Base-by-base conservation (phyloP, 2,888 invertebrate species). In the Litoditis marina region DNA sequence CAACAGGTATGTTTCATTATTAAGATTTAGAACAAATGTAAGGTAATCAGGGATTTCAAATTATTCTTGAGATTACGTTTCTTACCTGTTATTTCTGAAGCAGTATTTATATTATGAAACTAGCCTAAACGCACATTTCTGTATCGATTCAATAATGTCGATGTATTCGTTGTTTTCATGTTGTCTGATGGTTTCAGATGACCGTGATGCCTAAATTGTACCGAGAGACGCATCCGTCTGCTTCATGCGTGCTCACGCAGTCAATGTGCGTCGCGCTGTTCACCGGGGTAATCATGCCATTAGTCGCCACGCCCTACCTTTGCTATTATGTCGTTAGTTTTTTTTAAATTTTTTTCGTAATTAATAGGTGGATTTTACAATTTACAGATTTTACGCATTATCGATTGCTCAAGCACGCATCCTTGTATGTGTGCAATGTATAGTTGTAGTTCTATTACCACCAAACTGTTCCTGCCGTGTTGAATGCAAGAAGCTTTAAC, bases 261-360 rank as follows among this genome's bases (percentile, higher is more conserved):
- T 56, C 51, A 30, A 55, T 71, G 8, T 71, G 71, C 7, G 69
- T 77, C 51, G 67, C 72, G 28, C 27, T 77, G 0, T 39, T 63
- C 5, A 65, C 75, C 2, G 80, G 80, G 11, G 52, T 78, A 13
- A 59, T 66, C 6, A 55, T 80, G 11, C 80, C 80, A 19, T 63
- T 77, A 60, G 42, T 78, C 11, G 59, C 78, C n/a, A 70, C 74
- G 8, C 80, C 80, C 6, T 76, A 75, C 51, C 60, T 79, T 27
- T 64, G 73, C 16, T 69, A 79, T 62, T 76, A 76, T 55, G 70
- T 78, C 42, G 77, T 78, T 13, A 63, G 63, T 30, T 32, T 22
- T n/a, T 44, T 49, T 36, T n/a, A n/a, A 39, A 46, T 60, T 19
- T 39, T 1, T 34, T n/a, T 31, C 46, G 22, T 28, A 32, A 25